A percentile compares a stretch with the other conserved stretches of the same genome.
These are phyloP conservation scores for Tautogolabrus adspersus DNA, from an alignment of 2,113 vertebrate genomes.

Conservation along the genomic window DNA sequence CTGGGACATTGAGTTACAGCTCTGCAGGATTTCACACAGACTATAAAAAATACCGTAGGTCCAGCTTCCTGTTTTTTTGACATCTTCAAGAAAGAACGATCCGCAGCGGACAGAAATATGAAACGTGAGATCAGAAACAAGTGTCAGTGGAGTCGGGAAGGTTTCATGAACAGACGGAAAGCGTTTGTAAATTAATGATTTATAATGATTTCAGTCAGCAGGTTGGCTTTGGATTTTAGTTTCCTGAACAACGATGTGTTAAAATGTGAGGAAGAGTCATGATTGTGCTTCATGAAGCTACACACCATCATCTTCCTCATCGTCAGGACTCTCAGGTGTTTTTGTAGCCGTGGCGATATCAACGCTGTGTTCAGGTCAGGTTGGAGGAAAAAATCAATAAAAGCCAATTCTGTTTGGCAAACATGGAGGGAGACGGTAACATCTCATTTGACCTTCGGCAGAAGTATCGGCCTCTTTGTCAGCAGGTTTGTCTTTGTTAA, in stretches of 20 bases:
- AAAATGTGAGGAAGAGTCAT: neutral
- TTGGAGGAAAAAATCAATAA: too few species aligned
- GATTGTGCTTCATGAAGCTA: slow-evolving; percentile 29
- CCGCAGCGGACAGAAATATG: neutral
- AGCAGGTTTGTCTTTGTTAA: too few species aligned
- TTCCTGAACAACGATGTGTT: too few species aligned
- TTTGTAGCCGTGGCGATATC: neutral
- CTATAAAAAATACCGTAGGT: slow-evolving; percentile 26
- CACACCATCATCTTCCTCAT: neutral
- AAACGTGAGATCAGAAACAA: neutral
- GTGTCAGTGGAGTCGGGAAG: neutral
- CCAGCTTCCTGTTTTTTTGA: slow-evolving; percentile 21
- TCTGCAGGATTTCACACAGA: neutral
- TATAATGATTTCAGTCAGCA: too few species aligned
- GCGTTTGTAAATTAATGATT: too few species aligned
- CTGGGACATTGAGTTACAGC: slow-evolving; percentile 14
- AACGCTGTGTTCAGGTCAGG: slow-evolving; percentile 5
- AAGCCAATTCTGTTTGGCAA: neutral
- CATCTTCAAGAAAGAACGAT: slow-evolving; percentile 3
- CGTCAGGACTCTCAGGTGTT: slow-evolving; percentile 1
- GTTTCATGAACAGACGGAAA: too few species aligned
- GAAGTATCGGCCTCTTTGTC: neutral
- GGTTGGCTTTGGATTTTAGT: too few species aligned
- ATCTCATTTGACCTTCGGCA: neutral
- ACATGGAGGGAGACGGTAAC: neutral